Evolutionary conservation across 1,140 invertebrate species (phyloP), one percentile per base, ranked within the genome.

Genomic region (Phortica variegata): DNA sequence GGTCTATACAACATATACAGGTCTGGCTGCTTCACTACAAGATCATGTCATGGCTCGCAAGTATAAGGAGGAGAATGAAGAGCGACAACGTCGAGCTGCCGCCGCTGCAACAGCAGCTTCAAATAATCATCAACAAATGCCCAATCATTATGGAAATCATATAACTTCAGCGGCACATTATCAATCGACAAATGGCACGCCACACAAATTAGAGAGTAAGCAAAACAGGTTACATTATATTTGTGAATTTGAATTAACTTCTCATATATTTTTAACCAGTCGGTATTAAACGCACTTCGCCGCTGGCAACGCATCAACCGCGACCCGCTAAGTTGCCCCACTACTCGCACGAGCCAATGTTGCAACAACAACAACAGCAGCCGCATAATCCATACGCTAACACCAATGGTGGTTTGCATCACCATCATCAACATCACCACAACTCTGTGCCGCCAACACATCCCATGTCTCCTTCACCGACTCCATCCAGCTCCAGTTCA

Each of bases 1-100:
- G 6, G 13, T 15, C 13, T 36, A 29, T 17, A 20, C 12, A 7
- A 7, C 21, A 39, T 18, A 33, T n/a, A 26, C 82, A 82, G 88
- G 89, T 18, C 68, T 92, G 31, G 89, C 89, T n/a, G 89, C 88
- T 29, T 88, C 87, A 21, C 73, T 91, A 39, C 88, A 90, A 60
- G 88, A 87, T 34, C 81, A 88, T 59, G 87, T 90, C 55, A 76
- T 90, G n/a, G 81, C 81, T 8, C 79, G 81, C 77, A 84, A 83
- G 58, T 82, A 82, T 16, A 83, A 84, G 56, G 79, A 80, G 62
- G 82, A 82, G 56, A 78, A 71, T 33, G 78, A 80, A 65, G 77
- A 63, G 47, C 60, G 65, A 9, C 63, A 73, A 43, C 43, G 65
- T 5, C 52, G 65, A 0, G 60, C 69, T 1, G 60, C 70, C 13